phyloP scores from a whole-genome alignment of 2,797 vertebrate species.

The Denticeps clupeoides region DNA sequence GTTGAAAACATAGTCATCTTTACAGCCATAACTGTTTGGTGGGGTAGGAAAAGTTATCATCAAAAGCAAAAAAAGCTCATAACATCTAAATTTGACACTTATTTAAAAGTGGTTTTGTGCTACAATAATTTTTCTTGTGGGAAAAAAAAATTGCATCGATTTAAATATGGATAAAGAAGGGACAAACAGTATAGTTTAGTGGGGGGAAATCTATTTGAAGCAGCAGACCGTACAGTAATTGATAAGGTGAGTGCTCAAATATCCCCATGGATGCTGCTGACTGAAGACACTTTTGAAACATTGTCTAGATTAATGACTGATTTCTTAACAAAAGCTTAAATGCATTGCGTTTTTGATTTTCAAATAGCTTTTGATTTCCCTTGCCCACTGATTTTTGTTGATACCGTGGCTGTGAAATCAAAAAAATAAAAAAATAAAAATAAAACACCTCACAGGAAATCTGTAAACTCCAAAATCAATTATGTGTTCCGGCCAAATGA shows the following conservation, averaged over 20 bases:
- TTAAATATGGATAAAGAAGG: background rate
- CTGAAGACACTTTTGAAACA: constrained; percentile 10
- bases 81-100: background rate
- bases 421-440: background rate
- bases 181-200: background rate
- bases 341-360: constrained; percentile 14
- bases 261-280: background rate
- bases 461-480: constrained; percentile 62
- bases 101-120: background rate
- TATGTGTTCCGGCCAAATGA: constrained; percentile 54
- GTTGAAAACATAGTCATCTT: too few relatives aligned
- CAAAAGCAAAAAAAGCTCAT: too few relatives aligned
- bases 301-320: constrained; percentile 22
- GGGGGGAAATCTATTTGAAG: background rate
- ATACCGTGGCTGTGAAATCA: background rate
- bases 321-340: constrained; percentile 23
- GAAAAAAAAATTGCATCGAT: background rate
- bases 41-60: background rate
- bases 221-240: background rate
- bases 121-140: background rate
- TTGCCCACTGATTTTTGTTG: constrained; percentile 22
- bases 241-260: background rate
- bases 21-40: background rate
- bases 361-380: constrained; percentile 40
- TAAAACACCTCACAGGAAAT: constrained; percentile 53